Base-by-base conservation (phyloP, 1,140 invertebrate genomes). In the Lerema accius region DNA sequence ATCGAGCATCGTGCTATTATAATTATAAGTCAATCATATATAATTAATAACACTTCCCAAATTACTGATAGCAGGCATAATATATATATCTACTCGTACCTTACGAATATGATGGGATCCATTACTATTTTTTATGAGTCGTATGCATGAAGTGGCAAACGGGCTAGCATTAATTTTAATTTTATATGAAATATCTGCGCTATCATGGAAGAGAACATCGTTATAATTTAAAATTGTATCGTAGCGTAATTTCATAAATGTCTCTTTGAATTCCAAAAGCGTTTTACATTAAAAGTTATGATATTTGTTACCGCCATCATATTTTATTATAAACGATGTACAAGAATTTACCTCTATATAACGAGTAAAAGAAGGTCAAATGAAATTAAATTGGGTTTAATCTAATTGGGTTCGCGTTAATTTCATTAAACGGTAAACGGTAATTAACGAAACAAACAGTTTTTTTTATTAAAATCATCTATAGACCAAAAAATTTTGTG, bases 121-220 rank as follows among this genome's bases (percentile, higher is more conserved):
- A 32, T 32, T 32, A 32, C 4, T 32, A 9, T 9, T 32, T 32
- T 37, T 37, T 37, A 37, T 37, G n/a, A n/a, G 35, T 11, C 35
- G n/a, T 11, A 37, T 37, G 35, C 35, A 37, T 37, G 35, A 37
- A 37, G 35, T 37, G 35, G 35, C 10, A 37, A 37, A 37, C 35
- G 35, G 35, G 35, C 35, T 37, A n/a, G n/a, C 35, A 37, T 37
- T 37, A 37, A 37, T 37, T 37, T 37, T 37, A 37, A 37, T 37
- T 37, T 37, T 37, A 37, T 37, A 37, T 37, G 35, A n/a, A 37
- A 37, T 37, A 37, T 37, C 35, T 7, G 35, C 10, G 35, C 35
- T 11, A 37, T 37, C 35, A 37, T n/a, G 10, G 10, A 1, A 37
- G 4, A 37, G 35, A 37, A n/a, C 35, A 37, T 37, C 35, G 35